A percentile compares a stretch with the other conserved stretches of the same genome.
Conservation (phyloP, 2,113 vertebrate species). For the Hippocampus zosterae region DNA sequence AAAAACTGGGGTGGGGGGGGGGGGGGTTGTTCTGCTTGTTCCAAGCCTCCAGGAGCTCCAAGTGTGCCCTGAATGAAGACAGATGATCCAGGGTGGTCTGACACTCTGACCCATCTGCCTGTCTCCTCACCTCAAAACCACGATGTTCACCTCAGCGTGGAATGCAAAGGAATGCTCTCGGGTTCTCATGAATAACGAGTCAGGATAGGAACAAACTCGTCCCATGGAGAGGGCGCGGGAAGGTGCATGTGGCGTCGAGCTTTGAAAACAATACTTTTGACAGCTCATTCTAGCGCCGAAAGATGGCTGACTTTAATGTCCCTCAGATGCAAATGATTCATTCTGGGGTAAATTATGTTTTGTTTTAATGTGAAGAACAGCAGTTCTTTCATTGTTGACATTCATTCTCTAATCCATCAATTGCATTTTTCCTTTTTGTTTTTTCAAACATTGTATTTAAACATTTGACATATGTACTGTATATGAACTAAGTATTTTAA, state of each 20-base stretch:
- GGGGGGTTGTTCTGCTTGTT: background rate
- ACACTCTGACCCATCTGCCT: constrained; percentile 55
- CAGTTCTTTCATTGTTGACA: too few species aligned
- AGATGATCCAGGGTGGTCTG: constrained; percentile 44
- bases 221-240: constrained; percentile 21
- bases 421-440: too few species aligned
- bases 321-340: too few species aligned
- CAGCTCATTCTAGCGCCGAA: background rate
- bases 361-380: too few species aligned
- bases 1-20: background rate
- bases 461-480: too few species aligned
- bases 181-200: constrained; percentile 33
- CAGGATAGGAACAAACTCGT: constrained; percentile 58
- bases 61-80: constrained; percentile 44
- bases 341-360: background rate
- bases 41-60: constrained; percentile 7
- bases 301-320: background rate
- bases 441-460: too few species aligned
- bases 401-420: too few species aligned
- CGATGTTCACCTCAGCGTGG: constrained; percentile 47
- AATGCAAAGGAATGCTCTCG: constrained; percentile 53
- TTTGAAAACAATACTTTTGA: background rate
- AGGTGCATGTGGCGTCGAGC: background rate
- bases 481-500: too few species aligned
- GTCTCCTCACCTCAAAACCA: constrained; percentile 39